These are phyloP conservation scores for Leptopilina drosophilae DNA, from an alignment of 2,888 invertebrate species.

Conservation along the genomic window DNA sequence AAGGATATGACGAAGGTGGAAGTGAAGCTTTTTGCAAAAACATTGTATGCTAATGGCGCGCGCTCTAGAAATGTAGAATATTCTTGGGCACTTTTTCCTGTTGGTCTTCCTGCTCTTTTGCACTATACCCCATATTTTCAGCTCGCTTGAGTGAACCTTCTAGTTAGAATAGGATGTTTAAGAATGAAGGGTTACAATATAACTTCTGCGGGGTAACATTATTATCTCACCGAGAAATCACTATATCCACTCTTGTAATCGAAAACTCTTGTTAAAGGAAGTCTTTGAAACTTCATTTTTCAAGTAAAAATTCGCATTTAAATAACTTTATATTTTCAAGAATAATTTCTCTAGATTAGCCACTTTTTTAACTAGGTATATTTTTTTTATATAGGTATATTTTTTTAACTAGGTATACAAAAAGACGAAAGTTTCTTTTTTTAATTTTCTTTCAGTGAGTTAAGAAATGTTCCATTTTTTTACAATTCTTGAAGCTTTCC, in stretches of 20 bases:
- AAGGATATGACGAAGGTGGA: slow-evolving; percentile 1
- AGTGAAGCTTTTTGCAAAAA: not conserved
- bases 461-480: too few species aligned
- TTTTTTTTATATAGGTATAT: too few species aligned
- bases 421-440: too few species aligned
- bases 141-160: slow-evolving; percentile 30
- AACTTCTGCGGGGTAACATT: slow-evolving; percentile 14
- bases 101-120: slow-evolving; percentile 28
- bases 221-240: slow-evolving; percentile 11
- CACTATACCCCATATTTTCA: slow-evolving; percentile 12
- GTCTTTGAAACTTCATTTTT: not conserved
- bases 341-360: too few species aligned
- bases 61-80: slow-evolving; percentile 25
- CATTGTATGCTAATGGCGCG: slow-evolving; percentile 29
- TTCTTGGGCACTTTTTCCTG: slow-evolving; percentile 4
- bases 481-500: too few species aligned
- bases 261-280: slow-evolving; percentile 18
- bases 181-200: slow-evolving; percentile 9
- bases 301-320: not conserved
- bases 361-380: too few species aligned
- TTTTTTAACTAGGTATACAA: too few species aligned
- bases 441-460: too few species aligned
- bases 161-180: slow-evolving; percentile 7
- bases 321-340: not conserved
- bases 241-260: slow-evolving; percentile 1